Evolutionary conservation across 2,797 vertebrate species (phyloP).

Genomic region (Toxotes lorentzi): DNA sequence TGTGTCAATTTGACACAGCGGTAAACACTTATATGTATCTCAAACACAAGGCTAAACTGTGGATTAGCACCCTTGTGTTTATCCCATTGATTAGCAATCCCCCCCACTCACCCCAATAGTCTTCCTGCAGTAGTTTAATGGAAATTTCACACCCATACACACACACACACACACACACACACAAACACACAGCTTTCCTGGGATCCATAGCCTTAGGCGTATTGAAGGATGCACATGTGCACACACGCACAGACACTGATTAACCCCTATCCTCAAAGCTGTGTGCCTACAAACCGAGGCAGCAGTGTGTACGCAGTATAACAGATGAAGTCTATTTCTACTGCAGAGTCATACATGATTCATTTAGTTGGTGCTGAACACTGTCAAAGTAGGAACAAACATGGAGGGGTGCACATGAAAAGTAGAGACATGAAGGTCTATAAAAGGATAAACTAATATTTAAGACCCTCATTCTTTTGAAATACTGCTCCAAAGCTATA

Average conservation of each 20-base stretch:
- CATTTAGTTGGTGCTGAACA: constrained; percentile 68
- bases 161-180: constrained; percentile 3
- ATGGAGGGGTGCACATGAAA: constrained; percentile 44
- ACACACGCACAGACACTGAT: constrained; percentile 57
- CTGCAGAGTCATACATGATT: constrained; percentile 80
- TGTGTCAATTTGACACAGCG: constrained; percentile 26
- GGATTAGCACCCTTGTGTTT: constrained; percentile 66
- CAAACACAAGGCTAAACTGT: constrained; percentile 61
- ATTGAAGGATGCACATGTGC: constrained; percentile 52
- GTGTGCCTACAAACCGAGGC: constrained; percentile 53
- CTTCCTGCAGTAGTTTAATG: constrained; percentile 34
- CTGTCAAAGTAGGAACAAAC: constrained; percentile 70
- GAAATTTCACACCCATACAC: constrained; percentile 45
- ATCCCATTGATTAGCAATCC: constrained; percentile 65
- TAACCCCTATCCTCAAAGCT: constrained; percentile 60
- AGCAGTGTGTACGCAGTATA: constrained; percentile 62
- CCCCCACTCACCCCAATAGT: neutral
- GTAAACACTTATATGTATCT: constrained; percentile 39
- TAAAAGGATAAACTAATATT: constrained; percentile 79
- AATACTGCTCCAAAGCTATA: constrained; percentile 67
- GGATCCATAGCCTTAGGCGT: constrained; percentile 65
- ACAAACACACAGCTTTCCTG: constrained; percentile 44
- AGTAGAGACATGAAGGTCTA: constrained; percentile 60
- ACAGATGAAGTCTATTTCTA: constrained; percentile 75
- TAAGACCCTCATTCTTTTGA: constrained; percentile 70